Percentiles rank a stretch among this genome's conserved stretches.
Evolutionary conservation across 2,888 invertebrate genomes (phyloP).

Genomic region (Melitaea athalia): DNA sequence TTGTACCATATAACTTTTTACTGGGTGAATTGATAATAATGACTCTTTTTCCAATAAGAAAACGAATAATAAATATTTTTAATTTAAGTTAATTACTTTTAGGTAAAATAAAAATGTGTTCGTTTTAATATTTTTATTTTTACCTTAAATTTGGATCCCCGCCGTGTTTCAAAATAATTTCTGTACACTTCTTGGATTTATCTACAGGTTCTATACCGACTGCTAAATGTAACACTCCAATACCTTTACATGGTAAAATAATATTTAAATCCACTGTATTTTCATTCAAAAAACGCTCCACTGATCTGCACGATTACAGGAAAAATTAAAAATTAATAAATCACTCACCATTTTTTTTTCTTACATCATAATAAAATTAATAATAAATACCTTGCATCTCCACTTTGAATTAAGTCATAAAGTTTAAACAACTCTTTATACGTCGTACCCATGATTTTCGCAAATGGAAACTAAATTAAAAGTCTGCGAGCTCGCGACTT

Average conservation of each 20-base stretch:
- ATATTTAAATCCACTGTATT: conserved; percentile 85
- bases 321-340: conserved; percentile 21
- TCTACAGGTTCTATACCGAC: conserved; percentile 86
- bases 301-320: conserved; percentile 63
- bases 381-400: conserved; percentile 78
- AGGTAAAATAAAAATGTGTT: background rate
- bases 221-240: conserved; percentile 89
- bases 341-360: background rate
- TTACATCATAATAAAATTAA: conserved; percentile 10
- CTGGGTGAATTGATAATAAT: too few relatives aligned
- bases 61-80: background rate
- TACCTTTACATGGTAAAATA: conserved; percentile 86
- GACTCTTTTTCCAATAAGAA: too few relatives aligned
- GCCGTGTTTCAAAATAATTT: conserved; percentile 85
- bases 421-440: conserved; percentile 78
- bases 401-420: conserved; percentile 85
- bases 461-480: conserved; percentile 52
- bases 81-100: background rate
- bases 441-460: conserved; percentile 66
- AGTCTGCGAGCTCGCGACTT: conserved; percentile 60
- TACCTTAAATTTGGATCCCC: conserved; percentile 89
- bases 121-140: conserved; percentile 29
- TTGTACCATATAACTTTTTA: background rate
- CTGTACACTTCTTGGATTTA: conserved; percentile 84
- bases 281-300: conserved; percentile 64